Base-by-base conservation (phyloP, 2,797 vertebrate species). In the Pelochelys cantorii region DNA sequence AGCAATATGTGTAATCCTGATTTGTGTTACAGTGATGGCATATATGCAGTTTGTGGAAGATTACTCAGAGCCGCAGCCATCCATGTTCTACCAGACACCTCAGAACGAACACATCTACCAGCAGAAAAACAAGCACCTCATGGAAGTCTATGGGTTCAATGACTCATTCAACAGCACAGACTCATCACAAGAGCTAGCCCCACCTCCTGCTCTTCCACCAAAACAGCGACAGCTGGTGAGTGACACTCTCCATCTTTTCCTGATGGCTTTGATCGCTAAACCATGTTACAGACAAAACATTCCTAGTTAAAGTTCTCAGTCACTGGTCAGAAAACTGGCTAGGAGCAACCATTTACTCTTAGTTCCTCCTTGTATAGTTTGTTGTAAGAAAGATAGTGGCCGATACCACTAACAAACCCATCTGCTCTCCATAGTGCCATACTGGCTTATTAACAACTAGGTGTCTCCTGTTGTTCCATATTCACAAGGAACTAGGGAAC, bases 21-120 rank as follows among this genome's bases (percentile, higher is more conserved):
- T 83, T 96, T 95, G 57, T 96, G 4, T 96, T 95, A 15, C 98
- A 99, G 99, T 99, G 98, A 98, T 98, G 97, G 99, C 99, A 42
- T 99, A 99, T 94, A 99, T 99, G 99, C 99, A 99, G 98, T 99
- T 99, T 90, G 98, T 99, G 23, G 99, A 99, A 94, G 99, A 99
- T 97, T 99, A 99, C 98, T 99, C 99, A 0, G 99, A 99, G 96
- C 99, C 99, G 0, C 99, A 99, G 98, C 99, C 99, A 0, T 99
- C 99, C n/a, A 96, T 99, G 95, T 99, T 99, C 98, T 99, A 99
- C 98, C 99, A 99, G 98, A 99, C 98, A 52, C 99, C 99, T 0
- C 99, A 99, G 98, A 99, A 98, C 0, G 99, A 99, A 93, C 99
- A 99, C 98, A 99, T 99, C 97, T 99, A 99, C 92, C 99, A 99